Conservation (phyloP, 2,888 invertebrate species). For the Epinotia nisella region DNA sequence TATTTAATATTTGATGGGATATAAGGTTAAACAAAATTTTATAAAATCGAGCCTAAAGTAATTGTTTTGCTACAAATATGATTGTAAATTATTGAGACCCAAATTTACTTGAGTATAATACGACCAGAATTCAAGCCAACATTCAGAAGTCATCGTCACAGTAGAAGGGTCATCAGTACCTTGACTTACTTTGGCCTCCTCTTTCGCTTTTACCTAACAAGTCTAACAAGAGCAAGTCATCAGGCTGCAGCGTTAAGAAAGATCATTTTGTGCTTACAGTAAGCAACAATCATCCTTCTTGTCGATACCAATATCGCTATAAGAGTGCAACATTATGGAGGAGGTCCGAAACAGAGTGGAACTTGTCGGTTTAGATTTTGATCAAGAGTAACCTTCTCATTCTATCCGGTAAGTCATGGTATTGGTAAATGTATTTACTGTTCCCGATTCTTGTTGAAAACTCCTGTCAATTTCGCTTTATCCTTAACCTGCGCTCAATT, state of each 20-base stretch:
- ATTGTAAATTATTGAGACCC: slow-evolving; percentile 61
- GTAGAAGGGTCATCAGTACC: not conserved
- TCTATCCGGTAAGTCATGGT: not conserved
- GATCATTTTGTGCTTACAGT: too few species aligned
- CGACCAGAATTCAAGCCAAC: slow-evolving; percentile 66
- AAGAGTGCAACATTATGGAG: too few species aligned
- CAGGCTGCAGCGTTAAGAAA: too few species aligned
- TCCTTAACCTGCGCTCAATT: slow-evolving; percentile 73
- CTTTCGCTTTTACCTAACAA: too few species aligned
- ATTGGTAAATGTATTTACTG: slow-evolving; percentile 7
- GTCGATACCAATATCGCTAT: too few species aligned
- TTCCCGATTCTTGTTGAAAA: slow-evolving; percentile 63
- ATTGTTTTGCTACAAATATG: slow-evolving; percentile 47
- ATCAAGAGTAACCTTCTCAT: not conserved
- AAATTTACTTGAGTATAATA: slow-evolving; percentile 64
- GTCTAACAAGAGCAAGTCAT: too few species aligned
- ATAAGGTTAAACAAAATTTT: too few species aligned
- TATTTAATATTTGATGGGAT: too few species aligned
- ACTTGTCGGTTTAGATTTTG: not conserved
- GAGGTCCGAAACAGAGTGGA: too few species aligned
- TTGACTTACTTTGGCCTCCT: too few species aligned
- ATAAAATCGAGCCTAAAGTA: too few species aligned
- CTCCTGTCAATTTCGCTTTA: slow-evolving; percentile 73
- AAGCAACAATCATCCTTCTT: too few species aligned
- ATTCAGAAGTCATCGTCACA: slow-evolving; percentile 48